Base-by-base conservation (phyloP, 2,113 vertebrate species). In the Lutjanus erythropterus region DNA sequence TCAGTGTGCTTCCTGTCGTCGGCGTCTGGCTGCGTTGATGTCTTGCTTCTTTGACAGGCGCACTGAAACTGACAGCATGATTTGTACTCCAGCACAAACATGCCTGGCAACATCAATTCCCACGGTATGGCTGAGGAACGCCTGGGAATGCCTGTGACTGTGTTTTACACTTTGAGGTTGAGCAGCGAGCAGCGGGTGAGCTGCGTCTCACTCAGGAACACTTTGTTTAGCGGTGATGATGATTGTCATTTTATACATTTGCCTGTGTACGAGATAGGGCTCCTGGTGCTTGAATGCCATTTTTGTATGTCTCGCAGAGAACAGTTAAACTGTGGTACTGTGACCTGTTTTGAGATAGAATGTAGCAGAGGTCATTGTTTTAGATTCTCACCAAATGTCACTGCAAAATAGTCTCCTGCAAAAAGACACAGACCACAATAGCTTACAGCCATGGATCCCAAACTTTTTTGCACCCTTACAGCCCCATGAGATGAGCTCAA, bases 11-110 rank as follows among this genome's bases (percentile, higher is more conserved):
- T 82, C 72, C 85, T 35, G 85, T 80, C 42, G 80, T 81, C 83
- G 41, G 66, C 52, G 21, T 84, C 76, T 44, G 35, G 27, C 77
- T 56, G 70, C 27, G 83, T 89, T 87, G 87, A 89, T 69, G 70
- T 80, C 86, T 88, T 56, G 81, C 81, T 71, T 73, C 81, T 87
- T 84, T 90, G 92, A 91, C 90, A 89, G 86, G 75, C 67, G 42
- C 46, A 19, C 83, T 71, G 83, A 84, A 88, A 78, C 83, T 90
- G 88, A 90, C 88, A 90, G 88, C 65, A 14, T 88, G 90, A 91
- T 87, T 91, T 91, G 90, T 89, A 85, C 82, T 81, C 47, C 72
- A 42, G 88, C 90, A 80, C 85, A 91, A 90, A 91, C 89, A 91
- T 29, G 84, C 55, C 59, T 70, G 81, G 84, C 69, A 81, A 83